Base-by-base conservation (phyloP, 2,888 invertebrate species). In the Nemapogon koenigi region DNA sequence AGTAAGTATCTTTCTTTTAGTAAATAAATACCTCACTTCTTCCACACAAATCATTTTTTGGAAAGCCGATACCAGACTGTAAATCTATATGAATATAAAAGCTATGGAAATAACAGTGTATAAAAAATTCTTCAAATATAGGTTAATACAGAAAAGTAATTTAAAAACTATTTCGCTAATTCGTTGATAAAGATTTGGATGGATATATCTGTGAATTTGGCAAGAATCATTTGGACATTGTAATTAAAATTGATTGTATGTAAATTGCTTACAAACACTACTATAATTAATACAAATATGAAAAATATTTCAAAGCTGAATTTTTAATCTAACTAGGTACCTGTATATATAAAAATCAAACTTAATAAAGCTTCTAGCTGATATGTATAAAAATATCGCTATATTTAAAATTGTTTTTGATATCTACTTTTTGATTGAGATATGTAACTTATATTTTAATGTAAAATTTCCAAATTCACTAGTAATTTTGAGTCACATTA, bases 51-150 rank as follows among this genome's bases (percentile, higher is more conserved):
- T 38, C 40, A 37, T 32, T 70, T 55, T 75, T 72, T 68, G 65
- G 67, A 68, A 71, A 75, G 73, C 68, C 67, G 73, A 75, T 73
- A 72, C 75, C 71, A 66, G 70, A 68, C 69, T 70, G 73, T 71
- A 67, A 69, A 65, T 56, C 75, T 73, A 75, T 58, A 19, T 33
- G 10, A 33, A 33, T 19, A 18, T 14, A 33, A 19, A 16, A 37
- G 31, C 15, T 30, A 30, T 13, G 4, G 28, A 7, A 27, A 27
- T 27, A 27, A 27, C n/a, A 10, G 22, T 22, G 22, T 22, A 22
- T 22, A 10, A 22, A 6, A 22, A n/a, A n/a, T n/a, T n/a, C n/a
- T n/a, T n/a, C n/a, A n/a, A n/a, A n/a, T n/a, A n/a, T n/a, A n/a
- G n/a, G n/a, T n/a, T n/a, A n/a, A n/a, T n/a, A n/a, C n/a, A n/a